A percentile compares a stretch with the other conserved stretches of the same genome.
Evolutionary conservation across 2,113 vertebrate genomes (phyloP).

Genomic region (Silurus meridionalis): DNA sequence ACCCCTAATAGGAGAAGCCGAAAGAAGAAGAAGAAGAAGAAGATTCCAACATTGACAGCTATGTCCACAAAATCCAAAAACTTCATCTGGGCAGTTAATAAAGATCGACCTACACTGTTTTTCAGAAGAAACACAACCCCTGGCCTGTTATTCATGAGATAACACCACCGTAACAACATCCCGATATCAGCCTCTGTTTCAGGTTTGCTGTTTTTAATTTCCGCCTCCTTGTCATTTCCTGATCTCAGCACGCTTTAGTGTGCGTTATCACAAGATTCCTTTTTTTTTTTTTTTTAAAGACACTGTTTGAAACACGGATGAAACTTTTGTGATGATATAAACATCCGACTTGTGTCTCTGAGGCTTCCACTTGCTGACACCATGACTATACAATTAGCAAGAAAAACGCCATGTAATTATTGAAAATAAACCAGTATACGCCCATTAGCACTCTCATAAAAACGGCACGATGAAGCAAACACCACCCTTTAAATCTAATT

Average conservation of each 20-base stretch:
- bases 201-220: not conserved
- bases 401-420: slow-evolving; percentile 2
- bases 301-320: slow-evolving; percentile 17
- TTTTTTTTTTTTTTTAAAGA: not conserved
- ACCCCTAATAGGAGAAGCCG: too few species aligned
- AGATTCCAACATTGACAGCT: not conserved
- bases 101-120: not conserved
- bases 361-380: slow-evolving; percentile 17
- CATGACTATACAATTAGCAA: not conserved
- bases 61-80: not conserved
- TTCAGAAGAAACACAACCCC: not conserved
- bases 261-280: not conserved
- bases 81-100: not conserved
- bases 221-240: not conserved
- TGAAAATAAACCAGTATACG: slow-evolving; percentile 13
- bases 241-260: not conserved
- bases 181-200: not conserved
- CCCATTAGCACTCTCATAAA: slow-evolving; percentile 4
- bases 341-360: not conserved
- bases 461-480: slow-evolving; percentile 13
- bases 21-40: not conserved
- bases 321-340: not conserved
- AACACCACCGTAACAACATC: not conserved
- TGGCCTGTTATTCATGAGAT: not conserved
- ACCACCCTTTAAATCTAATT: slow-evolving; percentile 24